phyloP scores from a whole-genome alignment of 2,797 vertebrate species.

The Darevskia nairensis region DNA sequence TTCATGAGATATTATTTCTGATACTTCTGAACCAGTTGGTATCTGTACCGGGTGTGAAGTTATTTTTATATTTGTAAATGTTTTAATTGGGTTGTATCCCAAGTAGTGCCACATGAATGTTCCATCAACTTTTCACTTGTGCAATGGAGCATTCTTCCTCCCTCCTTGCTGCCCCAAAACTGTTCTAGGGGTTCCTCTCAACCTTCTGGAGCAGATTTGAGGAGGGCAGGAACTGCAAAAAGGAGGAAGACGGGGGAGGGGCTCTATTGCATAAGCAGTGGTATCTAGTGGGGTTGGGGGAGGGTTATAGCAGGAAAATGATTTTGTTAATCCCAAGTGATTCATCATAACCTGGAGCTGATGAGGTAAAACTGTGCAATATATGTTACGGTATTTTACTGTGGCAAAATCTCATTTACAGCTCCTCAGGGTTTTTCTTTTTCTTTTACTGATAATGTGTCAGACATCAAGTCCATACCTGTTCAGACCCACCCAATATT shows the following conservation, averaged over 20 bases:
- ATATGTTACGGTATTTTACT: background rate
- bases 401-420: background rate
- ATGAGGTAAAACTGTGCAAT: background rate
- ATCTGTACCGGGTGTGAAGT: too few relatives aligned
- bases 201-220: too few relatives aligned
- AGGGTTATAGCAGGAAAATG: background rate
- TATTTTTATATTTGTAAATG: too few relatives aligned
- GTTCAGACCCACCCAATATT: conserved; percentile 40
- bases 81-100: too few relatives aligned
- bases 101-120: too few relatives aligned
- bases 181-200: background rate
- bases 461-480: conserved; percentile 26
- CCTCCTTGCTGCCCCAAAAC: background rate
- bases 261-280: too few relatives aligned
- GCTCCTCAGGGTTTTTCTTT: conserved; percentile 12
- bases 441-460: conserved; percentile 7
- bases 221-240: too few relatives aligned
- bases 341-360: background rate
- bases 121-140: too few relatives aligned
- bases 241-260: too few relatives aligned
- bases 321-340: background rate
- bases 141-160: too few relatives aligned
- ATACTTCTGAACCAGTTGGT: background rate
- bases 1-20: background rate
- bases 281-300: too few relatives aligned